Conservation (phyloP, 2,888 invertebrate genomes). For the Drosophila tanythrix region DNA sequence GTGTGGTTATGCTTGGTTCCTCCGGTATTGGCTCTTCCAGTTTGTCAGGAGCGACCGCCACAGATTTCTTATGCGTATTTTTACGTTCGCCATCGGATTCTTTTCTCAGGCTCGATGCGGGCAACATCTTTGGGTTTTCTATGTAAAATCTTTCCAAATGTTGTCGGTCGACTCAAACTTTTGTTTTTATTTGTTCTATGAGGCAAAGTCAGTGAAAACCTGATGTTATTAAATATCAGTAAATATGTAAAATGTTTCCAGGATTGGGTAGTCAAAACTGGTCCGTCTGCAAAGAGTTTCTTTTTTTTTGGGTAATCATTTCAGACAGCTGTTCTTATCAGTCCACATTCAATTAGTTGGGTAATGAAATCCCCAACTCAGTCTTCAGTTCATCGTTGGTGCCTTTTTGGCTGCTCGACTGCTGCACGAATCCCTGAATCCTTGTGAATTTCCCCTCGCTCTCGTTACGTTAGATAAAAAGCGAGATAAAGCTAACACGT, state of each 20-base stretch:
- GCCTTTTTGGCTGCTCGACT: conserved; percentile 21
- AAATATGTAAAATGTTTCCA: background rate
- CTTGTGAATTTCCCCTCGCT: conserved; percentile 47
- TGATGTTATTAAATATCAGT: background rate
- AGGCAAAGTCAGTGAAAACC: background rate
- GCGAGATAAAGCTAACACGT: conserved; percentile 65
- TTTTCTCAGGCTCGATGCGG: background rate
- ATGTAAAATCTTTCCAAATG: background rate
- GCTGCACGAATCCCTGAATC: conserved; percentile 22
- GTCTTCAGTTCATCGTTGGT: conserved; percentile 19
- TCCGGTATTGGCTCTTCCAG: accelerated
- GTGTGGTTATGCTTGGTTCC: background rate
- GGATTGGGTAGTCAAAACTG: background rate
- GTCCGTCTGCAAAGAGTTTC: background rate
- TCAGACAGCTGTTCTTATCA: conserved; percentile 4
- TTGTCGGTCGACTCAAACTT: background rate
- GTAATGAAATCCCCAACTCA: conserved; percentile 31
- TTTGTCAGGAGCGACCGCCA: conserved; percentile 17
- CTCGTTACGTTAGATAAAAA: conserved; percentile 56
- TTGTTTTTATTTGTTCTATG: background rate
- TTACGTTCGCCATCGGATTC: background rate
- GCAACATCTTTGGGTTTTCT: background rate
- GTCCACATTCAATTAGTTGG: conserved; percentile 13
- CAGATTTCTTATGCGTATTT: conserved; percentile 43
- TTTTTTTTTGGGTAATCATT: background rate